phyloP scores from a whole-genome alignment of 2,888 invertebrate species.

The Rapana venosa region DNA sequence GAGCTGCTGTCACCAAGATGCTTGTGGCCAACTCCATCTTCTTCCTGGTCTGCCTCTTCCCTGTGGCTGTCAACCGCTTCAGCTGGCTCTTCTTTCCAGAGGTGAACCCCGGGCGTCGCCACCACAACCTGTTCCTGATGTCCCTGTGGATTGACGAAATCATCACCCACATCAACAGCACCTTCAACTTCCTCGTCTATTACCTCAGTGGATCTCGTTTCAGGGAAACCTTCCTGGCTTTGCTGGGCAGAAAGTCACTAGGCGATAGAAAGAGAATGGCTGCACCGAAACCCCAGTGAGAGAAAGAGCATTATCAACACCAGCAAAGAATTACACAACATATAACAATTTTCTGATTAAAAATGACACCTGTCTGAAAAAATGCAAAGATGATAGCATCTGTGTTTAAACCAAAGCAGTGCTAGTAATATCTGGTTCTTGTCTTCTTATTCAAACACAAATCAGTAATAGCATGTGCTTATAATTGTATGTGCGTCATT shows the following conservation, averaged over 20 bases:
- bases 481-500: no score
- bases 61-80: background rate
- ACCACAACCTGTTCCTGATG: background rate
- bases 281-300: no score
- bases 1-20: constrained; percentile 23
- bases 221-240: background rate
- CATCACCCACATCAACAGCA: background rate
- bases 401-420: no score
- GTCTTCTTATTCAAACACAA: no score
- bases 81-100: constrained; percentile 19
- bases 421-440: no score
- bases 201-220: constrained; percentile 11
- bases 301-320: no score
- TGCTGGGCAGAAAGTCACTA: background rate
- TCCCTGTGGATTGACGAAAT: background rate
- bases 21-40: constrained; percentile 7
- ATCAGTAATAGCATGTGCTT: no score
- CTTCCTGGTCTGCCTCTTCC: background rate
- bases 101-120: background rate
- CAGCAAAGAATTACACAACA: no score
- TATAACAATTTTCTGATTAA: no score
- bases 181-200: constrained; percentile 22
- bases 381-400: no score
- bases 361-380: no score
- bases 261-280: no score